A percentile compares a stretch with the other conserved stretches of the same genome.
Evolutionary conservation across 2,797 vertebrate species (phyloP).

Genomic region (Brachyrhaphis roseni): DNA sequence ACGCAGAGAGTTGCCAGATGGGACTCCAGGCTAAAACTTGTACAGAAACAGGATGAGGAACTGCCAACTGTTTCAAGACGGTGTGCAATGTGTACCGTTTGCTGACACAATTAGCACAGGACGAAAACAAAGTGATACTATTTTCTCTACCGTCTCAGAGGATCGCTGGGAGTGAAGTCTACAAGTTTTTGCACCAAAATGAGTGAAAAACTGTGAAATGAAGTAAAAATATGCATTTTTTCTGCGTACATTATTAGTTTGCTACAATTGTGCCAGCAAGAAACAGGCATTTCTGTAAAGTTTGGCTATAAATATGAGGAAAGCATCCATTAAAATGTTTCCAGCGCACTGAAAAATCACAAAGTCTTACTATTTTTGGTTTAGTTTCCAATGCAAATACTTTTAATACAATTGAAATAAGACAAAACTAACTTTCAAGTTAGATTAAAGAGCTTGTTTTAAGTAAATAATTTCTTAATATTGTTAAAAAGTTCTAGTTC

Average conservation of each 20-base stretch:
- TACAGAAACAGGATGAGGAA: slow-evolving; percentile 44
- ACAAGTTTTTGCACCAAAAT: not conserved
- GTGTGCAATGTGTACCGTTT: slow-evolving; percentile 8
- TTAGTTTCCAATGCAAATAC: too few relatives aligned
- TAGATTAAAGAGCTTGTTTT: too few relatives aligned
- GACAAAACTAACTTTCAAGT: too few relatives aligned
- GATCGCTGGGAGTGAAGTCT: not conserved
- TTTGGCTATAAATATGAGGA: not conserved
- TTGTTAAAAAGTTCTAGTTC: too few relatives aligned
- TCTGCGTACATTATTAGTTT: not conserved
- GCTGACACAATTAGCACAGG: slow-evolving; percentile 11
- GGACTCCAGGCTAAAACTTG: slow-evolving; percentile 45
- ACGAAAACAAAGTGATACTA: slow-evolving; percentile 21
- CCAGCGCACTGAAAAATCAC: too few relatives aligned
- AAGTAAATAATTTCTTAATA: too few relatives aligned
- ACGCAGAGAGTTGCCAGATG: slow-evolving; percentile 19
- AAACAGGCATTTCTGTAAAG: not conserved
- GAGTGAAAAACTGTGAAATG: not conserved
- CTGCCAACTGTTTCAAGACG: slow-evolving; percentile 33
- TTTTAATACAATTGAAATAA: too few relatives aligned
- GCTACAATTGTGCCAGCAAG: not conserved
- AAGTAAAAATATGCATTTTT: not conserved
- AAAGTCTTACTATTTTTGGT: too few relatives aligned
- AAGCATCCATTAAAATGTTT: not conserved
- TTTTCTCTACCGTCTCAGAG: slow-evolving; percentile 9